Evolutionary conservation across 2,888 invertebrate species (phyloP).

Genomic region (Zootermopsis nevadensis): DNA sequence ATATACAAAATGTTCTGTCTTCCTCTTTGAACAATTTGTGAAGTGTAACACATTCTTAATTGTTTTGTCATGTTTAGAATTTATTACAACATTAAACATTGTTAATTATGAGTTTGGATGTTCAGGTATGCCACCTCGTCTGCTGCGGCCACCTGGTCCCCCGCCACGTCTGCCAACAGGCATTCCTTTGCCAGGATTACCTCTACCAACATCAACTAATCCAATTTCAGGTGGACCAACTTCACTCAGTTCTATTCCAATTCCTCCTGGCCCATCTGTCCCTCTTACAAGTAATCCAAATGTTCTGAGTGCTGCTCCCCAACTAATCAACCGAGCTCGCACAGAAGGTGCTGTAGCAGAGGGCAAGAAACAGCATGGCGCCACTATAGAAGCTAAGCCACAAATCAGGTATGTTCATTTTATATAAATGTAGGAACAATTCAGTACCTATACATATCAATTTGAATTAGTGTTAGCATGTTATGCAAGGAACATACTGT

Average conservation of each 20-base stretch:
- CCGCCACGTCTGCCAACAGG: conserved; percentile 54
- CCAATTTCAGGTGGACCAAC: conserved; percentile 68
- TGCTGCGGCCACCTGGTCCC: conserved; percentile 55
- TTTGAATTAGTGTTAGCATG: neutral
- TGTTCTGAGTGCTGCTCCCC: conserved; percentile 84
- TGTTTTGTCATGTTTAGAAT: too few species aligned
- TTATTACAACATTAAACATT: too few species aligned
- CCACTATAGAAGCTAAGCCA: conserved; percentile 96
- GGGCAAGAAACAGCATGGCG: conserved; percentile 59
- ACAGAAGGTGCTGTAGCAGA: conserved; percentile 72
- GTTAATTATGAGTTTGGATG: neutral
- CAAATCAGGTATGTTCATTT: conserved; percentile 75
- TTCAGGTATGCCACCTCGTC: conserved; percentile 58
- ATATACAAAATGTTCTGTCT: too few species aligned
- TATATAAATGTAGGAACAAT: too few species aligned
- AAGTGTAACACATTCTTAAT: too few species aligned
- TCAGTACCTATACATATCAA: neutral
- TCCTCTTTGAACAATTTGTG: too few species aligned
- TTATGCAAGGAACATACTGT: neutral
- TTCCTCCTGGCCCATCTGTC: conserved; percentile 57
- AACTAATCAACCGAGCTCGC: conserved; percentile 77
- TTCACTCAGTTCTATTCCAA: conserved; percentile 56
- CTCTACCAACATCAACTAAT: conserved; percentile 60
- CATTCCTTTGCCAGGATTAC: conserved; percentile 47
- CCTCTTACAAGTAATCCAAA: conserved; percentile 66